These are phyloP conservation scores for Falco punctatus DNA, from an alignment of 2,113 vertebrate genomes.

Conservation along the genomic window DNA sequence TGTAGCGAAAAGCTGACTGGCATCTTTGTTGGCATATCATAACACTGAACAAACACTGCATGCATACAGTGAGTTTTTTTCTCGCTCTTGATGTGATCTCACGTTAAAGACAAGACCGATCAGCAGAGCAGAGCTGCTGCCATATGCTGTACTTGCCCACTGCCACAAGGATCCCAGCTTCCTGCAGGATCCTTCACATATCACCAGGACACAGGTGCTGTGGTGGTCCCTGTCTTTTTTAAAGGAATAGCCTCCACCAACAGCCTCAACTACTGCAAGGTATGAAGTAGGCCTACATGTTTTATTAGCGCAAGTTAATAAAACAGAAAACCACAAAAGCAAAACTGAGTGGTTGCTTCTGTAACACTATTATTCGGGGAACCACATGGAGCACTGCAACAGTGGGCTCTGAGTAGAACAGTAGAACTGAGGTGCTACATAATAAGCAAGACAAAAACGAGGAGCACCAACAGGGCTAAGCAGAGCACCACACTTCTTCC, in stretches of 20 bases:
- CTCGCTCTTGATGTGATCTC: not conserved
- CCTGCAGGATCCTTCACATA: not conserved
- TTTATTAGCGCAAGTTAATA: not conserved
- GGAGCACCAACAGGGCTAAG: not conserved
- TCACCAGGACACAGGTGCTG: not conserved
- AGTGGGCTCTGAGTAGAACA: not conserved
- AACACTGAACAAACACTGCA: slow-evolving; percentile 2
- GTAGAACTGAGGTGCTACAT: not conserved
- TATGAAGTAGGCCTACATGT: not conserved
- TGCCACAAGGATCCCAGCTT: not conserved
- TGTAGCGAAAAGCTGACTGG: not conserved
- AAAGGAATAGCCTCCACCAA: not conserved
- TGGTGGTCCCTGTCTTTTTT: not conserved
- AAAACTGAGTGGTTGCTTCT: not conserved
- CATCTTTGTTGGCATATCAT: slow-evolving; percentile 3
- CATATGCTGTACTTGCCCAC: not conserved
- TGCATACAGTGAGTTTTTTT: not conserved
- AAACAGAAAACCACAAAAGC: not conserved
- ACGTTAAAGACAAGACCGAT: not conserved
- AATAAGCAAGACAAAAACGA: not conserved
- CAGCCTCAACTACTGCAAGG: not conserved
- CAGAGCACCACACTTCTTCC: not conserved
- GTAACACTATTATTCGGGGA: not conserved
- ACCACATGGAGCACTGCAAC: not conserved
- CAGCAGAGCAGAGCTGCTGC: not conserved